Evolutionary conservation across 2,888 invertebrate species (phyloP), one percentile per base, ranked within the genome.

Genomic region (Zele albiditarsus): DNA sequence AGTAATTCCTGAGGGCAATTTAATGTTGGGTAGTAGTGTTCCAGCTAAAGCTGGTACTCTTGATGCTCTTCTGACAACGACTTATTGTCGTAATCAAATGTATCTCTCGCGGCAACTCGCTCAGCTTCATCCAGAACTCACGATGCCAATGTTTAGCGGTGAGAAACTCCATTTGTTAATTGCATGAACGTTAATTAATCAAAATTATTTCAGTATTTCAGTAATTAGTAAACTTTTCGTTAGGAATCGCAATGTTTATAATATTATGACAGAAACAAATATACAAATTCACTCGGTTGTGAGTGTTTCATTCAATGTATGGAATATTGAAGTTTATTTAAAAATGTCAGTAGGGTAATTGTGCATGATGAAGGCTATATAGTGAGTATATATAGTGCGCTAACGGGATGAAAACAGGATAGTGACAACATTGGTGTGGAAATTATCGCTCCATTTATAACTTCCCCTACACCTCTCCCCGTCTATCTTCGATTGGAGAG

Each of bases 81-180:
- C 96, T 0, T 98, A 97, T 90, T 97, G 97, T 86, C 94, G 97
- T 77, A 97, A 97, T 53, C 98, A 98, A 90, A 93, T 96, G 84
- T 96, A 96, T 88, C 92, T 99, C 42, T 98, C 98, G 0, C 93
- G 96, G 58, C 98, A 98, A 87, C 92, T 99, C 84, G 96, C 99
- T 0, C 95, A 96, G 81, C 91, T 98, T 28, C 98, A 99, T 87
- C 98, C 99, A 0, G 98, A 99, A 87, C 92, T 99, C 57, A 99
- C 99, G 31, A 98, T 99, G 98, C 98, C 98, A 0, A 98, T 99
- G 94, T 98, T 99, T 91, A 98, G 98, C 87, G 98, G 98, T 98
- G 90, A 91, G 90, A 38, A 49, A 31, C 8, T 66, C 53, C 4
- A 62, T 28, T 20, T 53, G 8, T 65, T 33, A 27, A 70, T 27